These are phyloP conservation scores for Netelia virgata DNA, from an alignment of 2,888 invertebrate species.

Conservation along the genomic window DNA sequence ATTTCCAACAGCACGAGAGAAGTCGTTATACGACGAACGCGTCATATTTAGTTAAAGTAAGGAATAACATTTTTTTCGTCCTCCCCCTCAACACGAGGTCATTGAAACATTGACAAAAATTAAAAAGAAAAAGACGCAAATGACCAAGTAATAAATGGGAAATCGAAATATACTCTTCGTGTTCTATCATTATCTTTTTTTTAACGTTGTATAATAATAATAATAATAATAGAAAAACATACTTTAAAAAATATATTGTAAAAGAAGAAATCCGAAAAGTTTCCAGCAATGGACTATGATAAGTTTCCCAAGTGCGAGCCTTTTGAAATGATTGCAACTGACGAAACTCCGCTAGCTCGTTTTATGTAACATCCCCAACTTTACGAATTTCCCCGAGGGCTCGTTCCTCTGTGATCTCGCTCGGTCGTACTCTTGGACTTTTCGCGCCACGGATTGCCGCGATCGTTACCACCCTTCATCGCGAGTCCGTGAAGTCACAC, in stretches of 20 bases:
- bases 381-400: constrained; percentile 71
- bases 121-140: no score
- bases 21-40: background rate
- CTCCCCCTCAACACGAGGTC: no score
- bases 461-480: constrained; percentile 65
- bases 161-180: no score
- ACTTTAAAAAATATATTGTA: background rate
- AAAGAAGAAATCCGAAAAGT: constrained; percentile 25
- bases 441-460: constrained; percentile 53
- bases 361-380: constrained; percentile 42
- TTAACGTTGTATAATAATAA: background rate
- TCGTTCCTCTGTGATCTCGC: constrained; percentile 56
- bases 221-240: background rate
- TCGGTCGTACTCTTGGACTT: constrained; percentile 25
- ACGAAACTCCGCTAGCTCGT: constrained; percentile 40
- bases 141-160: no score
- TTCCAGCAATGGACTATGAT: constrained; percentile 48
- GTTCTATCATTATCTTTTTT: background rate
- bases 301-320: background rate
- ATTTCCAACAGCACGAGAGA: constrained; percentile 22
- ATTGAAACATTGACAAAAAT: no score
- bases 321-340: constrained; percentile 43
- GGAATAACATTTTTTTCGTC: background rate
- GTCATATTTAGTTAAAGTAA: background rate
- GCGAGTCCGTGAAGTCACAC: constrained; percentile 35